Percentiles rank a stretch among this genome's conserved stretches.
Conservation (phyloP, 2,797 vertebrate genomes). For the Artibeus lituratus region DNA sequence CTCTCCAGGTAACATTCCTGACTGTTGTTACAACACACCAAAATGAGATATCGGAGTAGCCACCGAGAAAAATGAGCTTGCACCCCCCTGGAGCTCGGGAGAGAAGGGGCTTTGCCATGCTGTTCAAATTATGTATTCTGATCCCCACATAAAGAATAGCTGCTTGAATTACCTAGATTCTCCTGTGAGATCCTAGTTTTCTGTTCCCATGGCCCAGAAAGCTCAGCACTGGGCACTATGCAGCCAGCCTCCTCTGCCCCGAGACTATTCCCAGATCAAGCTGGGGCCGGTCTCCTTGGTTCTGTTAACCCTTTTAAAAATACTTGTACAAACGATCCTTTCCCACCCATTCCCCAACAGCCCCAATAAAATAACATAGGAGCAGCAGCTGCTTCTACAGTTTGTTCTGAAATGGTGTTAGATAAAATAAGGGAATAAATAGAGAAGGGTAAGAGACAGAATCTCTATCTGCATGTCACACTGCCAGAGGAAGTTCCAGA, state of each 20-base stretch:
- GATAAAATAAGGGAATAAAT: slow-evolving; percentile 81
- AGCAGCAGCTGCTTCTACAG: slow-evolving; percentile 72
- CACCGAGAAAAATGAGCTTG: background rate
- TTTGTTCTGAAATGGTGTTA: slow-evolving; percentile 67
- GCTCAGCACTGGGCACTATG: background rate
- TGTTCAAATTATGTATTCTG: slow-evolving; percentile 35
- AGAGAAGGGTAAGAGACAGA: slow-evolving; percentile 42
- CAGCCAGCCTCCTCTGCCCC: background rate
- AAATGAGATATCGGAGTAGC: background rate
- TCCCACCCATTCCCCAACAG: slow-evolving; percentile 29
- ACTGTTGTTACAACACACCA: background rate
- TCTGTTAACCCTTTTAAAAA: slow-evolving; percentile 54
- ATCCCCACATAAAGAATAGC: slow-evolving; percentile 51
- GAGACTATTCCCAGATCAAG: background rate
- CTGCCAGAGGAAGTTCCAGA: slow-evolving; percentile 79
- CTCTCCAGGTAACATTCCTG: background rate
- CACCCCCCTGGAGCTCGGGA: background rate
- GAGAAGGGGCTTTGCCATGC: slow-evolving; percentile 24
- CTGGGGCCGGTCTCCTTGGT: slow-evolving; percentile 53
- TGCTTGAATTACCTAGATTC: slow-evolving; percentile 32
- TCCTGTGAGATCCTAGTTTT: slow-evolving; percentile 15
- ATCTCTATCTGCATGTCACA: slow-evolving; percentile 78
- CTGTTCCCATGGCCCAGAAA: slow-evolving; percentile 55
- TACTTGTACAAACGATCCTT: slow-evolving; percentile 67
- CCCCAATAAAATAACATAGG: slow-evolving; percentile 71